Base-by-base conservation (phyloP, 2,113 vertebrate species). In the Amazona guildingii region DNA sequence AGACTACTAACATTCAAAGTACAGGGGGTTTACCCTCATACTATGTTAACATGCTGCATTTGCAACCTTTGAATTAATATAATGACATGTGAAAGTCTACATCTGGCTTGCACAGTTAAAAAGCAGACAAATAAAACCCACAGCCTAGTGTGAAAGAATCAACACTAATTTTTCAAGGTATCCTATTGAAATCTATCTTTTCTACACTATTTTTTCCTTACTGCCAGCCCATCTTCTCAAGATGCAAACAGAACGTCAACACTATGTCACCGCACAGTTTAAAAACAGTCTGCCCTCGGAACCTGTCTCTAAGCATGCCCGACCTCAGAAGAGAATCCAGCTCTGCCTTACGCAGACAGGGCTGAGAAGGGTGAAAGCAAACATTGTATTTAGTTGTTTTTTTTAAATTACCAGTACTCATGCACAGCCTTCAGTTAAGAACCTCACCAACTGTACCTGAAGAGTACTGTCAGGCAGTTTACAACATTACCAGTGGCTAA, bases 341-440 rank as follows among this genome's bases (percentile, higher is more conserved):
- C n/a, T 77, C 2, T 0, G 12, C n/a, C 31, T 63, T 59, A 52
- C 0, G 76, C 29, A 74, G 37, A 49, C 0, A 5, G 64, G 33
- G 41, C 9, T 46, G 23, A 46, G 35, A 86, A 59, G 15, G 33
- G 13, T 1, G 2, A 90, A 90, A 83, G 5, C 10, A 64, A 81
- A 37, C 28, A 61, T 33, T 74, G 84, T 35, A 48, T 37, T 70
- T 25, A 14, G 15, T 43, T 16, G 44, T 23, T 17, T 28, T 59
- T 13, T 52, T 52, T 17, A 6, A 27, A 49, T 13, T 9, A 19
- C 8, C 72, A 64, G 17, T 31, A 74, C 7, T 29, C 48, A 52
- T 5, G 19, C 41, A 62, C 19, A 86, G 25, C 28, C 31, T 74
- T 19, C 35, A 88, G 18, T 78, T 75, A 59, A 67, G 17, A 78